Evolutionary conservation across 2,888 invertebrate species (phyloP).

Genomic region (Cephus pulcher): DNA sequence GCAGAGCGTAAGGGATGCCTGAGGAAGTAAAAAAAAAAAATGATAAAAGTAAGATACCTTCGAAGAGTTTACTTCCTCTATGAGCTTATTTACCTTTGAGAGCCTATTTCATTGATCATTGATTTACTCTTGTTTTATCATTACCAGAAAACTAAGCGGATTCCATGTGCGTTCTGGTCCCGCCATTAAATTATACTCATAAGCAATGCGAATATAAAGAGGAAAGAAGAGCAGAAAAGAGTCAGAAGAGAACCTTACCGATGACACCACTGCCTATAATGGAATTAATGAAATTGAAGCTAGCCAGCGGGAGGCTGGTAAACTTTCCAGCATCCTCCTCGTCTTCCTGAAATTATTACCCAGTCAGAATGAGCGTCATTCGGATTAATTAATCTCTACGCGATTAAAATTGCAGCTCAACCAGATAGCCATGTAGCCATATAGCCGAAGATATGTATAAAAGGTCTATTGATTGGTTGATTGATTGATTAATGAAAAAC

Average conservation of each 20-base stretch:
- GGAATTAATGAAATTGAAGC: constrained; percentile 90
- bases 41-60: constrained; percentile 7
- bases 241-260: constrained; percentile 68
- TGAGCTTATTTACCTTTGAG: constrained; percentile 11
- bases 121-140: background rate
- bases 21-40: constrained; percentile 27
- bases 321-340: constrained; percentile 72
- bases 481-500: no score
- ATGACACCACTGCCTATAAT: constrained; percentile 90
- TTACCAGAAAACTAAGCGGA: no score
- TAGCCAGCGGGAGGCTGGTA: constrained; percentile 79
- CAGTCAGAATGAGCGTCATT: background rate
- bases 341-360: constrained; percentile 51
- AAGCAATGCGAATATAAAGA: background rate
- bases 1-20: constrained; percentile 84
- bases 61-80: background rate
- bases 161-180: background rate
- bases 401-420: background rate
- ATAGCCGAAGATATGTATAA: background rate
- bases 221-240: background rate
- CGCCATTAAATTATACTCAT: background rate
- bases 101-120: background rate
- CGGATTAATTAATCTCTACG: background rate
- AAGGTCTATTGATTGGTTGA: background rate
- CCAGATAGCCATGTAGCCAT: background rate